These are phyloP conservation scores for Spongilla lacustris DNA, from an alignment of 37 sponge, comb jelly and placozoan species.

Conservation along the genomic window DNA sequence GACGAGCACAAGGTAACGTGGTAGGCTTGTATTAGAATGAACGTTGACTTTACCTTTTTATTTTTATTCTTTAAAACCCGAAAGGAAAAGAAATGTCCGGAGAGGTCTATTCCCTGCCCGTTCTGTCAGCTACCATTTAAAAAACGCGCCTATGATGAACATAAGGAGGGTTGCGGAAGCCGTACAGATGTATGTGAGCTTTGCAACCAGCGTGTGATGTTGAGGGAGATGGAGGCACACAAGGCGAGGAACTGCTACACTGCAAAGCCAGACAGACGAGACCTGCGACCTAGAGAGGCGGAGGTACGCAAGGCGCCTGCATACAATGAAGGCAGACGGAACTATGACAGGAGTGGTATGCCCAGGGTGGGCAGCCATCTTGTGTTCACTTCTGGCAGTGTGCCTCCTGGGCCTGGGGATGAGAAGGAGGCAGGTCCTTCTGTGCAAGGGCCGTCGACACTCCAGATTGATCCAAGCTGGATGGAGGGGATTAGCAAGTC, in stretches of 20 bases:
- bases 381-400: neutral
- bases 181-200: conserved; percentile 75
- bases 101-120: conserved; percentile 37
- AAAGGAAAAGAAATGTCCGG: conserved; percentile 54
- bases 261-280: conserved; percentile 5
- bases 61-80: neutral
- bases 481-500: conserved; percentile 17
- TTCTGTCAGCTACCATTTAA: conserved; percentile 71
- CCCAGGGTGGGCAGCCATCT: neutral
- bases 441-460: neutral
- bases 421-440: neutral
- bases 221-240: conserved; percentile 72
- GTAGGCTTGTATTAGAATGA: neutral
- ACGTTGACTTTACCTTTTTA: too few relatives aligned
- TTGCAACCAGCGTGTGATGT: conserved; percentile 65
- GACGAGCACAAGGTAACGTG: conserved; percentile 64
- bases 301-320: too few relatives aligned
- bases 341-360: neutral
- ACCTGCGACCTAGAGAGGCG: neutral
- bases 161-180: conserved; percentile 65
- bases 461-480: conserved; percentile 36
- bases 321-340: neutral
- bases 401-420: neutral
- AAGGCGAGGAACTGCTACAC: conserved; percentile 11
- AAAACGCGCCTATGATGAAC: conserved; percentile 43